Percentiles rank a stretch among this genome's conserved stretches.
Evolutionary conservation across 35 echinoderm and acorn worm genomes (phyloP).

Genomic region (Acanthaster planci): DNA sequence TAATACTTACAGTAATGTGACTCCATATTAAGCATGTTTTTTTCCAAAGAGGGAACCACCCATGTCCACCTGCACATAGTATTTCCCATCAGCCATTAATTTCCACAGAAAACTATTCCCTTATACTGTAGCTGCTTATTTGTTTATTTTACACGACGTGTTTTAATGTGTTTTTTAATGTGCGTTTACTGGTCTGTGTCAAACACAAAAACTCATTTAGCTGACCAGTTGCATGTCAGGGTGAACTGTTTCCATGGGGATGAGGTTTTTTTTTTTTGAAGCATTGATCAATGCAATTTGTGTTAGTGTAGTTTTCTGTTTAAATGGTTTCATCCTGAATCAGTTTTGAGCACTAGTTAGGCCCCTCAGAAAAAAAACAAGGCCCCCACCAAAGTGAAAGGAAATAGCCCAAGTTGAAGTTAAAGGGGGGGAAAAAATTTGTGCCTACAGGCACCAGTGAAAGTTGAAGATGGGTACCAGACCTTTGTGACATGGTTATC

Average conservation of each 20-base stretch:
- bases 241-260: not conserved
- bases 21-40: not conserved
- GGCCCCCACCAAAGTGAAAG: too few species aligned
- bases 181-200: not conserved
- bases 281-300: slow-evolving; percentile 26
- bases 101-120: not conserved
- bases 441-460: too few species aligned
- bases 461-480: too few species aligned
- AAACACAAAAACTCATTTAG: not conserved
- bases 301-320: too few species aligned
- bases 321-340: too few species aligned
- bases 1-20: not conserved
- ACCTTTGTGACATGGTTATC: too few species aligned
- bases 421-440: too few species aligned
- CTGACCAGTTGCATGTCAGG: not conserved
- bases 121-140: not conserved
- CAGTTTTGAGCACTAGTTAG: too few species aligned
- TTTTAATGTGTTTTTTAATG: slow-evolving; percentile 6
- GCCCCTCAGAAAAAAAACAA: too few species aligned
- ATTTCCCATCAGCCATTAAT: not conserved
- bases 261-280: not conserved
- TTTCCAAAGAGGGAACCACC: too few species aligned
- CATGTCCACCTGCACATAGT: too few species aligned
- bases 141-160: not conserved
- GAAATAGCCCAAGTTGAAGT: too few species aligned